Conservation (phyloP, 1,140 invertebrate species). For the Mizuhopecten yessoensis region DNA sequence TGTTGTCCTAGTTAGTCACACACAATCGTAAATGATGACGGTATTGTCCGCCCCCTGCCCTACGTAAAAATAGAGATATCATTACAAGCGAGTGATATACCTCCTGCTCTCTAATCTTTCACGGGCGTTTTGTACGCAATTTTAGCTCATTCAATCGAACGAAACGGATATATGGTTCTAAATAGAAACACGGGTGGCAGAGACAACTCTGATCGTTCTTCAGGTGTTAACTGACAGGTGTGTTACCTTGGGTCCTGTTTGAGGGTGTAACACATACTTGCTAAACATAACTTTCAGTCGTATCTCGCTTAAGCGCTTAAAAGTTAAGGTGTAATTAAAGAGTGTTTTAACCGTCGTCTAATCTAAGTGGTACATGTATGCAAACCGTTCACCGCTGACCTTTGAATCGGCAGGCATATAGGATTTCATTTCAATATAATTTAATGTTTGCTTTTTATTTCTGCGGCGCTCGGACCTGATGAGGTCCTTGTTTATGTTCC, state of each 20-base stretch:
- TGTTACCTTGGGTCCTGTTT: not conserved
- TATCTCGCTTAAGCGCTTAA: not conserved
- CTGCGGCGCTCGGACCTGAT: not conserved
- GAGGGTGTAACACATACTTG: constrained; percentile 28
- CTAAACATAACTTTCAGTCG: constrained; percentile 19
- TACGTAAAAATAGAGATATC: not conserved
- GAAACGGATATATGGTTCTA: not conserved
- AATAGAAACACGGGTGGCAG: not conserved
- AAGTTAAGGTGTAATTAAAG: constrained; percentile 9
- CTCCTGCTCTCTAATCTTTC: not conserved
- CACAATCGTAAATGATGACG: not conserved
- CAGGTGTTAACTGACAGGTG: not conserved
- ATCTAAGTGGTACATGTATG: constrained; percentile 3
- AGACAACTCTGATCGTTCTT: not conserved
- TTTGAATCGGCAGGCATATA: not conserved
- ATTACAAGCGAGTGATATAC: not conserved
- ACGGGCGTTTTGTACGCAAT: not conserved
- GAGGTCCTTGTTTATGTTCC: constrained; percentile 4
- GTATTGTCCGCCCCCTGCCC: not conserved
- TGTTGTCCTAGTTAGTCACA: not conserved
- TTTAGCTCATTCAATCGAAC: constrained; percentile 4
- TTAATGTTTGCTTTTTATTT: constrained; percentile 29
- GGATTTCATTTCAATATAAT: constrained; percentile 28
- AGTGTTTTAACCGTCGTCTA: constrained; percentile 4
- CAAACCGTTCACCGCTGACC: not conserved